Evolutionary conservation across 2,888 invertebrate genomes (phyloP).

Genomic region (Trisateles emortualis): DNA sequence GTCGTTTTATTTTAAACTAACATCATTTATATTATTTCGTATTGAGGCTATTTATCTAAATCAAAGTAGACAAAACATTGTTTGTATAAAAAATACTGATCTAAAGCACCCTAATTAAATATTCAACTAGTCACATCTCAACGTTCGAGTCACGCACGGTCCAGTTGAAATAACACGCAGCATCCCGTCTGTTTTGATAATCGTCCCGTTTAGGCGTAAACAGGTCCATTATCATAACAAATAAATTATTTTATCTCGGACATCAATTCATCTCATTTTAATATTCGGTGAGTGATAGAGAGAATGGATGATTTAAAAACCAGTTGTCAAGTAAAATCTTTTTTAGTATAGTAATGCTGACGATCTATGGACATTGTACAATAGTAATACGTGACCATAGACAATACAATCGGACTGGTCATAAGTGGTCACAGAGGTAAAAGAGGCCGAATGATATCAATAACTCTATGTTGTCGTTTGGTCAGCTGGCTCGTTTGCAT

Average conservation of each 20-base stretch:
- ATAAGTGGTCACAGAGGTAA: slow-evolving; percentile 44
- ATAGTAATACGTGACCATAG: slow-evolving; percentile 78
- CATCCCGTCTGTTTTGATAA: slow-evolving; percentile 72
- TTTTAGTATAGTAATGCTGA: slow-evolving; percentile 21
- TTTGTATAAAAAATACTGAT: slow-evolving; percentile 39
- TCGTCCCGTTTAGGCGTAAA: slow-evolving; percentile 61
- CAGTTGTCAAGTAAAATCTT: slow-evolving; percentile 14
- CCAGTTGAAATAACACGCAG: slow-evolving; percentile 84
- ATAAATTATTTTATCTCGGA: slow-evolving; percentile 38
- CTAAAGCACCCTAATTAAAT: slow-evolving; percentile 64
- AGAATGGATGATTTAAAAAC: slow-evolving; percentile 27
- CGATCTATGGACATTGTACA: slow-evolving; percentile 44
- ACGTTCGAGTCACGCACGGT: slow-evolving; percentile 66
- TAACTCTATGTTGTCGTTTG: slow-evolving; percentile 56
- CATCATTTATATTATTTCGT: not conserved
- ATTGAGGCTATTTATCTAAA: not conserved
- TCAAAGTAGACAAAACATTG: slow-evolving; percentile 25
- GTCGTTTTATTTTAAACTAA: not conserved
- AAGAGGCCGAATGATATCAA: slow-evolving; percentile 54
- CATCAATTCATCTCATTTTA: slow-evolving; percentile 32
- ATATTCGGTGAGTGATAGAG: slow-evolving; percentile 25
- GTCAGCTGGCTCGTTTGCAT: slow-evolving; percentile 62
- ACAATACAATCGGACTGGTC: slow-evolving; percentile 61
- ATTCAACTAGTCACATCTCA: slow-evolving; percentile 58
- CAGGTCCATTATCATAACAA: slow-evolving; percentile 51